Percentiles rank a stretch among this genome's conserved stretches.
These are phyloP conservation scores for Corbicula japonica DNA, from an alignment of 2,888 invertebrate genomes.

Conservation along the genomic window DNA sequence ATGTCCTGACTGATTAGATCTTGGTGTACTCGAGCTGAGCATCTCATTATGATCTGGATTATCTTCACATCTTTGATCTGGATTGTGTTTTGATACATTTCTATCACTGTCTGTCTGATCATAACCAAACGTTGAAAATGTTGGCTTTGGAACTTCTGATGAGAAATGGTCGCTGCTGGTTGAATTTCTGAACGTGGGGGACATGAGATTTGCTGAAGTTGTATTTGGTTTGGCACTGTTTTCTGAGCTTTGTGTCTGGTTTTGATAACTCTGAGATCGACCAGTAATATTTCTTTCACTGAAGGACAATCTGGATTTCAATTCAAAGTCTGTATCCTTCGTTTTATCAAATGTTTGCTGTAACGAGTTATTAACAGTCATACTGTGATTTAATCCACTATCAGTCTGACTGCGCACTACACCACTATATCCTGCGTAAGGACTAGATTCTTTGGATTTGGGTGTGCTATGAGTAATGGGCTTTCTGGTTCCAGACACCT, in stretches of 20 bases:
- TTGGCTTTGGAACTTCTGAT: constrained; percentile 58
- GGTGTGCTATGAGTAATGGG: constrained; percentile 67
- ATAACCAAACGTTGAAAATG: constrained; percentile 75
- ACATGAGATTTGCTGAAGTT: neutral
- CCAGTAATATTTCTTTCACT: constrained; percentile 35
- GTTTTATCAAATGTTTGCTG: constrained; percentile 17
- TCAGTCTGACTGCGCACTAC: constrained; percentile 67
- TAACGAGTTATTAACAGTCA: constrained; percentile 5
- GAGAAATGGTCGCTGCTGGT: constrained; percentile 59
- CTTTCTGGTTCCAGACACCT: constrained; percentile 33
- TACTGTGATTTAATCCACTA: constrained; percentile 31
- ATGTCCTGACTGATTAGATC: constrained; percentile 37
- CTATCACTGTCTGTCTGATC: constrained; percentile 45
- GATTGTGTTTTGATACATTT: constrained; percentile 27
- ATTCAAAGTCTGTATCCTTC: neutral
- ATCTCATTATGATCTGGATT: constrained; percentile 14
- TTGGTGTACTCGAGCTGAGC: constrained; percentile 31
- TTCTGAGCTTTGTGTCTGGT: neutral
- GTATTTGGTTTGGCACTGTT: constrained; percentile 25
- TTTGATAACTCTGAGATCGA: neutral
- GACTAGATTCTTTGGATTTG: constrained; percentile 72
- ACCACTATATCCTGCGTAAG: constrained; percentile 53
- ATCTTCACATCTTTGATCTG: constrained; percentile 32
- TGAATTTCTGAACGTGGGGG: constrained; percentile 41
- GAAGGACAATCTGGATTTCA: constrained; percentile 10